Evolutionary conservation across 2,888 invertebrate species (phyloP).

Genomic region (Pristionchus fissidentatus): DNA sequence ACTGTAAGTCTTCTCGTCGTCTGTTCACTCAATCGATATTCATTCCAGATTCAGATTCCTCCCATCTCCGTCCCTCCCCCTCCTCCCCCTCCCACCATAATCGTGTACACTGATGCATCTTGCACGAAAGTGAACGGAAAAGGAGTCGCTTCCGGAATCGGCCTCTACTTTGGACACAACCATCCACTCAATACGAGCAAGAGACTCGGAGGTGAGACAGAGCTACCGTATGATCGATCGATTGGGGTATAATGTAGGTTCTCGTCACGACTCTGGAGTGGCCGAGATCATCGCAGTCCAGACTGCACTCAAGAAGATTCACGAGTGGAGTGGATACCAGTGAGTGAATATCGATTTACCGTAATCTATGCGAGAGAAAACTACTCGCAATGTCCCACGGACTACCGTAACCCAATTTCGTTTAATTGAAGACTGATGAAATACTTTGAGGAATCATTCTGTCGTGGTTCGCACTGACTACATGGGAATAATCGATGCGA

Average conservation of each 20-base stretch:
- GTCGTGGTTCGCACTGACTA: conserved; percentile 53
- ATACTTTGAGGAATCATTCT: not conserved
- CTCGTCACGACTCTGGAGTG: conserved; percentile 39
- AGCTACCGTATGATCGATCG: not conserved
- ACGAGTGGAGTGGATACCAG: conserved; percentile 41
- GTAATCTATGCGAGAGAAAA: too few relatives aligned
- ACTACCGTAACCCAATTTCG: too few relatives aligned
- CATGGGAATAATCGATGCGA: conserved; percentile 49
- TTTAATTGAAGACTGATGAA: too few relatives aligned
- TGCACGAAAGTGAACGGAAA: not conserved
- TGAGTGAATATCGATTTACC: not conserved
- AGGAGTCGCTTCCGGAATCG: conserved; percentile 34
- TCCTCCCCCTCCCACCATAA: not conserved
- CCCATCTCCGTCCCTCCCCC: not conserved
- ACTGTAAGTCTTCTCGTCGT: too few relatives aligned
- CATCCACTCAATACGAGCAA: conserved; percentile 47
- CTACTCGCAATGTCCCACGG: too few relatives aligned
- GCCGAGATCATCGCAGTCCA: conserved; percentile 46
- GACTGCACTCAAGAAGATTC: conserved; percentile 38
- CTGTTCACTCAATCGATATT: too few relatives aligned
- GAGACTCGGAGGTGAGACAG: not conserved
- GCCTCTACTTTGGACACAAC: conserved; percentile 41
- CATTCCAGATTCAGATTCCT: too few relatives aligned
- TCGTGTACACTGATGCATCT: conserved; percentile 45
- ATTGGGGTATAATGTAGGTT: not conserved